phyloP scores from a whole-genome alignment of 1,140 invertebrate species.

The Temnothorax nylanderi region DNA sequence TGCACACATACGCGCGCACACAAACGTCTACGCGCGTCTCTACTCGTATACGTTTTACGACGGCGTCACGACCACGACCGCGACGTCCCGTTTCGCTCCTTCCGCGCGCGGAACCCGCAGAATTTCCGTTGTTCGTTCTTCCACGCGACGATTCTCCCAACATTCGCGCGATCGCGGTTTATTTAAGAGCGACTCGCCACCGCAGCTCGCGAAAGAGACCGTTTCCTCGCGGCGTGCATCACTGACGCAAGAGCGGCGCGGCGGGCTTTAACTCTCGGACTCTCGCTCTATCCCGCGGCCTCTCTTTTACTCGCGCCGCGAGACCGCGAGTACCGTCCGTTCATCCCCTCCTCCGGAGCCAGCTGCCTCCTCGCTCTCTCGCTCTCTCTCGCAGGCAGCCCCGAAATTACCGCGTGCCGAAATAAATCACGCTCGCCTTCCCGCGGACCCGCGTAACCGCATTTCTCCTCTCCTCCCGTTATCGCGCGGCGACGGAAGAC shows the following conservation, averaged over 20 bases:
- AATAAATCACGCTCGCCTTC: slow-evolving; percentile 33
- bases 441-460: neutral
- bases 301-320: slow-evolving; percentile 41
- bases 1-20: neutral
- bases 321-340: slow-evolving; percentile 3
- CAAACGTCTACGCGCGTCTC: neutral
- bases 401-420: slow-evolving; percentile 42
- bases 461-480: neutral
- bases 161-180: neutral
- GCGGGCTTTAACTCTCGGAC: slow-evolving; percentile 22
- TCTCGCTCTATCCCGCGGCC: slow-evolving; percentile 46
- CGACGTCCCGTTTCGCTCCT: too few relatives aligned
- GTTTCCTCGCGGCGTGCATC: slow-evolving; percentile 38
- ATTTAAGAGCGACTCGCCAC: neutral
- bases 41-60: too few relatives aligned
- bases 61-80: too few relatives aligned
- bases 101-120: neutral
- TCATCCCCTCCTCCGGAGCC: neutral
- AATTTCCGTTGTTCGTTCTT: neutral
- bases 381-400: neutral
- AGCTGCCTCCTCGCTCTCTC: neutral
- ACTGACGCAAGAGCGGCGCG: slow-evolving; percentile 44
- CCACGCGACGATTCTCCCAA: too few relatives aligned
- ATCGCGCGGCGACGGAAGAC: neutral
- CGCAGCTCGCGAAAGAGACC: neutral